A percentile compares a stretch with the other conserved stretches of the same genome.
Conservation (phyloP, 2,113 vertebrate species). For the Antechinus flavipes region DNA sequence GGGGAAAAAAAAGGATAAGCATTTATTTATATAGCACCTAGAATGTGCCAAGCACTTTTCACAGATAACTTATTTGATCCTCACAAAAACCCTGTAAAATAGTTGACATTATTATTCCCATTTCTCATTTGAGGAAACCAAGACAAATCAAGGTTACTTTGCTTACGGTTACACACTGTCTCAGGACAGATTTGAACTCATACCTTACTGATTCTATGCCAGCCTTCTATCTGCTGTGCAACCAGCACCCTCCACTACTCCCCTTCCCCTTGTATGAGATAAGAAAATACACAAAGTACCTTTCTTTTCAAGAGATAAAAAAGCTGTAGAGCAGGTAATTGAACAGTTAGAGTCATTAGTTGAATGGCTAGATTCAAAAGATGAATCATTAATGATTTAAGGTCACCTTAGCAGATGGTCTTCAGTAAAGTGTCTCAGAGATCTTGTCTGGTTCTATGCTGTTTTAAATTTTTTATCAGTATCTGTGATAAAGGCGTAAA, state of each 20-base stretch:
- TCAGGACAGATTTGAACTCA: neutral
- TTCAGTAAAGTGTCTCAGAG: neutral
- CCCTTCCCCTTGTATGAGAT: neutral
- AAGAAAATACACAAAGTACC: neutral
- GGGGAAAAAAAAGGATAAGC: no score
- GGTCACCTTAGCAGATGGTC: neutral
- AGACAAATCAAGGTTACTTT: neutral
- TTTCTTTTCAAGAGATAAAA: neutral
- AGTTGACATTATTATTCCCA: neutral
- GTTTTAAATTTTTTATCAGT: neutral
- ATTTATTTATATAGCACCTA: neutral
- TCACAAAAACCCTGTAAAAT: neutral
- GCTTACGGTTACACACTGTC: neutral
- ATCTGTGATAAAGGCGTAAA: neutral
- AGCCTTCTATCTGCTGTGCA: neutral
- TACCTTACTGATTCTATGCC: neutral
- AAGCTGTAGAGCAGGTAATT: neutral
- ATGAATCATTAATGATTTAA: neutral
- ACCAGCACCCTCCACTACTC: neutral
- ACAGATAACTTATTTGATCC: neutral
- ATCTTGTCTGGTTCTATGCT: neutral
- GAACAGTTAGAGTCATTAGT: neutral
- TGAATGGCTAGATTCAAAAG: neutral
- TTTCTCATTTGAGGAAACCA: neutral
- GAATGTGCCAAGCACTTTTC: neutral